phyloP scores from a whole-genome alignment of 2,113 vertebrate genomes.

The Microtus richardsoni region DNA sequence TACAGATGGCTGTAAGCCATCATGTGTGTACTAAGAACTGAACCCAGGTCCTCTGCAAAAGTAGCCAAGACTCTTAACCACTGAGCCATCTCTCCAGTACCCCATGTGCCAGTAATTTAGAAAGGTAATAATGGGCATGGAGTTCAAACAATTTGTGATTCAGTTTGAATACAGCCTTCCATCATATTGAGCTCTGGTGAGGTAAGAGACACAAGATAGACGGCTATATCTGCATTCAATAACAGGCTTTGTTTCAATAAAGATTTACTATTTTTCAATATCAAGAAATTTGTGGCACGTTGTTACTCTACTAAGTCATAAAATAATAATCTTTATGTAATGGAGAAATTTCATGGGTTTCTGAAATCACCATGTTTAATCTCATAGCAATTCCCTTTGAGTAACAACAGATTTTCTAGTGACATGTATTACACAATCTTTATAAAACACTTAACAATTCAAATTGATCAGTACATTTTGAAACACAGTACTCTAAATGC shows the following conservation, averaged over 20 bases:
- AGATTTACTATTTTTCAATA: background rate
- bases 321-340: background rate
- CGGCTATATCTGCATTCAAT: background rate
- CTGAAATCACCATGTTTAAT: background rate
- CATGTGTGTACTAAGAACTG: too few species aligned
- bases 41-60: background rate
- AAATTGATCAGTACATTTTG: background rate
- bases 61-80: background rate
- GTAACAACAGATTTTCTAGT: background rate
- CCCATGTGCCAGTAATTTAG: background rate
- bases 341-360: background rate
- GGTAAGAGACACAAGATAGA: background rate
- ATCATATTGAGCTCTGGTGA: background rate
- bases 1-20: too few species aligned
- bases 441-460: background rate
- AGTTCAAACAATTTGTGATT: conserved; percentile 21
- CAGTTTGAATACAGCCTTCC: background rate
- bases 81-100: background rate
- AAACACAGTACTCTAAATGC: background rate
- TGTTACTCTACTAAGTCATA: background rate
- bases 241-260: background rate
- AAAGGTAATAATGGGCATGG: background rate
- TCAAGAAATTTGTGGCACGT: background rate
- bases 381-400: background rate
- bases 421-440: background rate